A percentile compares a stretch with the other conserved stretches of the same genome.
Evolutionary conservation across 92 coral and sea anemone genomes (phyloP).

Genomic region (Parazoanthus darwini): DNA sequence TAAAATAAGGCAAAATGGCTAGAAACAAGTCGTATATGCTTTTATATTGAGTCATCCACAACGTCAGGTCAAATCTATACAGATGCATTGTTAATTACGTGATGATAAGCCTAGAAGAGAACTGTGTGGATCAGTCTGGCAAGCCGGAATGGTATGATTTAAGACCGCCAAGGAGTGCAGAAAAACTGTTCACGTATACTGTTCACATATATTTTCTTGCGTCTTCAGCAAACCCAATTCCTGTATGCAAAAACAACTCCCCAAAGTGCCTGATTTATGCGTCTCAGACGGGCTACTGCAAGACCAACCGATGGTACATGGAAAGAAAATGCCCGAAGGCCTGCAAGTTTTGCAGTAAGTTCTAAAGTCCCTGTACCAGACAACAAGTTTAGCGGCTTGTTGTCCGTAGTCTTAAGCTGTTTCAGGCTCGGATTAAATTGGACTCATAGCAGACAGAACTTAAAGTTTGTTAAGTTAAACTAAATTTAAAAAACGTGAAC

Average conservation of each 20-base stretch:
- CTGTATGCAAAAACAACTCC: constrained; percentile 57
- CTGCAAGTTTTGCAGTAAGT: constrained; percentile 93
- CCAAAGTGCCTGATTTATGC: constrained; percentile 59
- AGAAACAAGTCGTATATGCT: no score
- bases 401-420: background rate
- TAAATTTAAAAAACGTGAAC: no score
- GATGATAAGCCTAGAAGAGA: no score
- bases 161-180: background rate
- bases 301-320: constrained; percentile 54
- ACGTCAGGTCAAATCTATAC: no score
- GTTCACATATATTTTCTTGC: background rate
- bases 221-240: constrained; percentile 41
- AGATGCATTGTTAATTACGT: no score
- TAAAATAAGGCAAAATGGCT: no score
- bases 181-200: background rate
- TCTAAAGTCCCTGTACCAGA: background rate
- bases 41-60: no score
- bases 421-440: background rate
- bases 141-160: no score
- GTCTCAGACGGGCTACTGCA: constrained; percentile 62
- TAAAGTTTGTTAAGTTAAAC: background rate
- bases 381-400: background rate
- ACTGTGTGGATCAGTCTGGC: no score
- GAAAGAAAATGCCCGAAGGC: constrained; percentile 66
- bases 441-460: background rate